Conservation (phyloP, 2,113 vertebrate species). For the Pteronura brasiliensis region DNA sequence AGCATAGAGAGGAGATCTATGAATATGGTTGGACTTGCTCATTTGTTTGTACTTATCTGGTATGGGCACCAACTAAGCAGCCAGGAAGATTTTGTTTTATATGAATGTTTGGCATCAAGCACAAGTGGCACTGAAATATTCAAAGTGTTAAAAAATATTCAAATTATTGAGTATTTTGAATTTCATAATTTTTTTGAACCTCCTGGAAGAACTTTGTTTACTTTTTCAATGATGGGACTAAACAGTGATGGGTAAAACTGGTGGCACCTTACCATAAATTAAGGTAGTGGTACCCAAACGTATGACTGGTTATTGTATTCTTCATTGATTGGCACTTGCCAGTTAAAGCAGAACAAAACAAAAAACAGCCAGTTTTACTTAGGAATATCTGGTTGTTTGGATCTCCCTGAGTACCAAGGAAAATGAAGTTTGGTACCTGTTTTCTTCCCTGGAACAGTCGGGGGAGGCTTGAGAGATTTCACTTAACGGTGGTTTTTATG, state of each 20-base stretch:
- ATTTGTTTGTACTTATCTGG: not conserved
- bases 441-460: not conserved
- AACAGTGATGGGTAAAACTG: not conserved
- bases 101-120: not conserved
- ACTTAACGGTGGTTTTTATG: not conserved
- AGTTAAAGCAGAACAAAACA: not conserved
- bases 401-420: not conserved
- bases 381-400: not conserved
- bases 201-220: not conserved
- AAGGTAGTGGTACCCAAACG: not conserved
- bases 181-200: not conserved
- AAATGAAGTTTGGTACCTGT: not conserved
- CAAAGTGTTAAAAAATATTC: not conserved
- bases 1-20: not conserved
- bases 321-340: not conserved
- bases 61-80: not conserved
- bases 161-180: not conserved
- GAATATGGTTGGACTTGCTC: not conserved
- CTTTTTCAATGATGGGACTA: not conserved
- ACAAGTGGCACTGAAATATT: not conserved
- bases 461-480: not conserved
- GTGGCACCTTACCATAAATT: not conserved
- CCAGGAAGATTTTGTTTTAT: not conserved
- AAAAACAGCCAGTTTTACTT: not conserved
- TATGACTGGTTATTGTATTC: not conserved